These are phyloP conservation scores for Sisyra terminalis DNA, from an alignment of 2,888 invertebrate species.

Conservation along the genomic window DNA sequence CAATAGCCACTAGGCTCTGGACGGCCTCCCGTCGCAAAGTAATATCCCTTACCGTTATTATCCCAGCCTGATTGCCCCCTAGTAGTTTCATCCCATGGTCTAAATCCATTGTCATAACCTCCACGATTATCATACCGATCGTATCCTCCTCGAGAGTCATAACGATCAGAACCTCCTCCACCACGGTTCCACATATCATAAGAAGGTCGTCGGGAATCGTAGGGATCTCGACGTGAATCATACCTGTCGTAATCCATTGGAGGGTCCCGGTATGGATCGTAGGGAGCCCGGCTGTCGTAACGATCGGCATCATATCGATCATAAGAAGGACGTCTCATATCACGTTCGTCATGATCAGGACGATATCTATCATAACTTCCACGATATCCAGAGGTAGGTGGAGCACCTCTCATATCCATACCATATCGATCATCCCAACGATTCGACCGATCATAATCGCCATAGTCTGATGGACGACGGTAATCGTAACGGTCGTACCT, in stretches of 20 bases:
- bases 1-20: constrained; percentile 25
- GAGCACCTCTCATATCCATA: too few species aligned
- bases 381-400: too few species aligned
- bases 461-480: constrained; percentile 11
- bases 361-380: constrained; percentile 16
- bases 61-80: constrained; percentile 47
- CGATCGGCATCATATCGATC: constrained; percentile 14
- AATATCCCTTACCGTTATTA: constrained; percentile 39
- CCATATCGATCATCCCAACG: constrained; percentile 19
- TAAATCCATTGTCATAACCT: constrained; percentile 20
- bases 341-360: constrained; percentile 17
- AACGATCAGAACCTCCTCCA: constrained; percentile 18
- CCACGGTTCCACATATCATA: constrained; percentile 8
- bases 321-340: constrained; percentile 6
- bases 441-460: constrained; percentile 22
- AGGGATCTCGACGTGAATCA: neutral
- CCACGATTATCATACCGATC: constrained; percentile 18
- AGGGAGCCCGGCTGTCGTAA: constrained; percentile 18
- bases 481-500: constrained; percentile 3
- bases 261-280: neutral
- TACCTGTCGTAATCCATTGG: neutral
- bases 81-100: constrained; percentile 40
- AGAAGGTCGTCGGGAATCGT: neutral
- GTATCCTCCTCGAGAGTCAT: constrained; percentile 16
- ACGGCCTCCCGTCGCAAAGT: constrained; percentile 38